Evolutionary conservation across 2,113 vertebrate species (phyloP).

Genomic region (Rafetus swinhoei): DNA sequence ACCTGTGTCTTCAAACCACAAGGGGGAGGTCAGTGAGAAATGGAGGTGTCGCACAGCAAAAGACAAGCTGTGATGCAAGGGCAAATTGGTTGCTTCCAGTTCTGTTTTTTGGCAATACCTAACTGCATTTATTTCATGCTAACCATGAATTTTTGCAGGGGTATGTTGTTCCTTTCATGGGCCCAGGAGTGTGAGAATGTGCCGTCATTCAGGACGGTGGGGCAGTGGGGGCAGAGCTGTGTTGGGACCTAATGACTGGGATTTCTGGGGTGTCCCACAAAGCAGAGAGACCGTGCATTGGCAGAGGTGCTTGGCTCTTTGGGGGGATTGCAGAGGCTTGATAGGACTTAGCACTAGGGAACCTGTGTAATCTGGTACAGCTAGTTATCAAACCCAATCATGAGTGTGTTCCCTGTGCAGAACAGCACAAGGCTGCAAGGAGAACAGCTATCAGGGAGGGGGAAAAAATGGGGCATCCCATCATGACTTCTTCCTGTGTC

Average conservation of each 20-base stretch:
- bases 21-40: neutral
- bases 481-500: neutral
- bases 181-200: neutral
- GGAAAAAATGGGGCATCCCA: neutral
- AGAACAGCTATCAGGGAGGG: neutral
- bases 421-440: neutral
- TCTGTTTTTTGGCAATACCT: neutral
- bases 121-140: neutral
- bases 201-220: neutral
- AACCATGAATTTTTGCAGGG: neutral
- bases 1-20: neutral
- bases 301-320: neutral
- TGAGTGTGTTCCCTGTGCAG: neutral
- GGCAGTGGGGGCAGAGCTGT: too few species aligned
- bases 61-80: neutral
- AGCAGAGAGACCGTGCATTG: rapidly evolving
- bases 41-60: neutral
- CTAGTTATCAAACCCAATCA: neutral
- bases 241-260: neutral
- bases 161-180: neutral
- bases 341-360: neutral
- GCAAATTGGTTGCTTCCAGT: neutral
- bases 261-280: neutral
- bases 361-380: neutral
- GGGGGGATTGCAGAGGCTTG: neutral